phyloP scores from a whole-genome alignment of 2,113 vertebrate species.

The Galeopterus variegatus region DNA sequence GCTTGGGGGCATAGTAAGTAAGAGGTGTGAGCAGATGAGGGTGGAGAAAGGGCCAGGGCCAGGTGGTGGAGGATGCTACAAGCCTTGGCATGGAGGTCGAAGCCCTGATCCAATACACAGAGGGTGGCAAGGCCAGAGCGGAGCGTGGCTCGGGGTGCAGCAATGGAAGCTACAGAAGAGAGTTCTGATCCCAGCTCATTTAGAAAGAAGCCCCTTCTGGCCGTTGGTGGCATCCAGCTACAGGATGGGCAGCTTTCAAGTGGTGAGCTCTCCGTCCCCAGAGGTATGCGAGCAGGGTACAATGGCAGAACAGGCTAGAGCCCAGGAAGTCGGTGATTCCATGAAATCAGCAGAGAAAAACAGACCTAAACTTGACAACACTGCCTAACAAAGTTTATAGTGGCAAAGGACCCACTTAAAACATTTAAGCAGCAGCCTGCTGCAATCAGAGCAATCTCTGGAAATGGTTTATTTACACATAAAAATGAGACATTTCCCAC shows the following conservation, averaged over 20 bases:
- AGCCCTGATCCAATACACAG: fast-evolving
- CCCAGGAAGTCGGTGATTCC: neutral
- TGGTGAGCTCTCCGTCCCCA: neutral
- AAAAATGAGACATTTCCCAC: constrained; percentile 87
- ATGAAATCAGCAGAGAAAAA: constrained; percentile 66
- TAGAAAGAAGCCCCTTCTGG: neutral
- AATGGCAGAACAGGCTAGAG: neutral
- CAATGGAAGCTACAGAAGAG: too few species aligned
- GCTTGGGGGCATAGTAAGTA: neutral
- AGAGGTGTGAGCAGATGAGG: neutral
- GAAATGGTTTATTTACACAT: constrained; percentile 87
- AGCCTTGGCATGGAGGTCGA: neutral
- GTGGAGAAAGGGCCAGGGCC: neutral
- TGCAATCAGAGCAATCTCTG: constrained; percentile 83
- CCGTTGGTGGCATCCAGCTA: fast-evolving
- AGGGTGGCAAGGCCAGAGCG: neutral
- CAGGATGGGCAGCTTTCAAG: fast-evolving
- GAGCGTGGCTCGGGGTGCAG: neutral
- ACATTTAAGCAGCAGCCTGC: constrained; percentile 82
- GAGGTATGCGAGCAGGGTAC: neutral
- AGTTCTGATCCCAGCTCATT: neutral
- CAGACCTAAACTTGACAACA: constrained; percentile 67
- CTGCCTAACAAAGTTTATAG: constrained; percentile 77
- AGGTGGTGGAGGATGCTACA: neutral
- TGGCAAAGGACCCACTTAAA: constrained; percentile 81